Evolutionary conservation across 2,888 invertebrate genomes (phyloP), one percentile per base, ranked within the genome.

Genomic region (Dorcus parallelipipedus): DNA sequence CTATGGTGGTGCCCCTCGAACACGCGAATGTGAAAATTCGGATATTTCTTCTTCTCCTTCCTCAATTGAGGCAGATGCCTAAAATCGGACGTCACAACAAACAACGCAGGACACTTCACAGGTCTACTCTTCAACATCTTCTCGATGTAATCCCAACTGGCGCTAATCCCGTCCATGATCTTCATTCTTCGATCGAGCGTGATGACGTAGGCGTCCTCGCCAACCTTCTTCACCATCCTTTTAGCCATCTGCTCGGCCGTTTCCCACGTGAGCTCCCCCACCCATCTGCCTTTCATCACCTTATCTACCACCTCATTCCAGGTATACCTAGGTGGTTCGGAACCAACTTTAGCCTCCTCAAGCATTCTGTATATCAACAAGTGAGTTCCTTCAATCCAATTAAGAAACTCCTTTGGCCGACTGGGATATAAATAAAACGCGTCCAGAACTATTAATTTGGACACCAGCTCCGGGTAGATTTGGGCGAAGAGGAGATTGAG

Each of bases 381-480:
- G 38, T 54, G 49, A 49, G 54, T 17, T 3, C 20, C 26, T 39
- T 9, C 40, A 6, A 54, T 26, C 10, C n/a, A 38, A 9, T 23
- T 17, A 39, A 60, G 41, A 33, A 49, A 56, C n/a, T 38, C 23
- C 40, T 53, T n/a, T 17, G 52, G 47, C 17, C 43, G 10, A 4
- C 43, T 49, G 10, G 59, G 56, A 23, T 43, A 14, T 39, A 49
- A 17, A 41, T 52, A 52, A 9, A 56, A 17, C 2, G 59, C 26
- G 43, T 60, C 59, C 7, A 60, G 41, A 20, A 60, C 38, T 6
- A 60, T 50, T 40, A 56, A 7, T 38, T 53, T 60, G 8, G 52
- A 45, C 23, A 53, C 43, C 9, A 14, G 43, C n/a, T 53, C 41
- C n/a, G 56, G 56, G 23, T 56, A 60, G 14, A 60, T 38, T 49